phyloP scores from a whole-genome alignment of 1,140 invertebrate genomes.

The Drosophila nigrodunni region DNA sequence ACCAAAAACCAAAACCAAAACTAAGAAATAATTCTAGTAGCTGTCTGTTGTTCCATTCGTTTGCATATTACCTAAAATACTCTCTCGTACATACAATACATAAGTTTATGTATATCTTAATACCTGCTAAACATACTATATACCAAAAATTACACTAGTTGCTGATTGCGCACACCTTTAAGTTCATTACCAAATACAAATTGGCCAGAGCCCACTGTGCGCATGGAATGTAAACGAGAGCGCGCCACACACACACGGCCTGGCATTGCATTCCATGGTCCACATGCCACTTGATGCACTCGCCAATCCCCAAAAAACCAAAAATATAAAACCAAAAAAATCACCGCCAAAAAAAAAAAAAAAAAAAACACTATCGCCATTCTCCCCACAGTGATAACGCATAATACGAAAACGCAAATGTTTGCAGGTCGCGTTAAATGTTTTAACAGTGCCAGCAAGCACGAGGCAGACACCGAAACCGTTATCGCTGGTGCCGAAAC shows the following conservation, averaged over 20 bases:
- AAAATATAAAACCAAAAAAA: too few species aligned
- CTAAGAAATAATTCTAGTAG: conserved; percentile 52
- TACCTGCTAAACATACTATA: conserved; percentile 12
- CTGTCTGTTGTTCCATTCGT: conserved; percentile 54
- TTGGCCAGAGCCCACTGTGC: conserved; percentile 63
- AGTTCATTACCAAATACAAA: conserved; percentile 44
- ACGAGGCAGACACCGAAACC: conserved; percentile 36
- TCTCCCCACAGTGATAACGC: conserved; percentile 77
- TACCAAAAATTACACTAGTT: conserved; percentile 19
- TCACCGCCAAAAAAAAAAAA: conserved; percentile 16
- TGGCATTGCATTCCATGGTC: conserved; percentile 52
- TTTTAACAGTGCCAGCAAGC: conserved; percentile 67
- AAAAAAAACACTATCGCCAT: conserved; percentile 19
- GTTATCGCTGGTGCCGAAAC: conserved; percentile 29
- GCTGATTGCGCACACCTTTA: conserved; percentile 45
- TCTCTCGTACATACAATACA: conserved; percentile 17
- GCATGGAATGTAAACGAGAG: conserved; percentile 71
- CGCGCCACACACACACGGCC: conserved; percentile 22
- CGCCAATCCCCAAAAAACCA: conserved; percentile 13
- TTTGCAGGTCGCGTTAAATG: conserved; percentile 83
- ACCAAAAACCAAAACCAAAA: conserved; percentile 37
- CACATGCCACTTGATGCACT: conserved; percentile 21
- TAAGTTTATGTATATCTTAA: conserved; percentile 11
- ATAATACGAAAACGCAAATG: conserved; percentile 83
- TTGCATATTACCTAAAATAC: conserved; percentile 41